Percentiles rank a stretch among this genome's conserved stretches.
Conservation (phyloP, 2,888 invertebrate species). For the Amphipoea lucens region DNA sequence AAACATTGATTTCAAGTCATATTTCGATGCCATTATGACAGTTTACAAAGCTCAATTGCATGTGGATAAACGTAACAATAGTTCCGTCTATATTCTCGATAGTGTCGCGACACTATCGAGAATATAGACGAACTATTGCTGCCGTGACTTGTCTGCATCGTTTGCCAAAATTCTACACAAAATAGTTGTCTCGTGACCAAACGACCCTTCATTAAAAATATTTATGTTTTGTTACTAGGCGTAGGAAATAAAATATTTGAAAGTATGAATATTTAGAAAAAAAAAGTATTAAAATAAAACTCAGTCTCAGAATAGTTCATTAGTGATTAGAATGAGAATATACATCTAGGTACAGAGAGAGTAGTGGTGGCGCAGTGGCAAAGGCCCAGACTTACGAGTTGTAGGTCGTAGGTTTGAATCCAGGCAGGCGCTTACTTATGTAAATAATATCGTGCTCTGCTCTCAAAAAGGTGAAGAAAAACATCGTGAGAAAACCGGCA, state of each 20-base stretch:
- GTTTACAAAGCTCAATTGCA: slow-evolving; percentile 38
- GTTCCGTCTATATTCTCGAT: slow-evolving; percentile 52
- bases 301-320: slow-evolving; percentile 9
- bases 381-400: too few relatives aligned
- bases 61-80: slow-evolving; percentile 54
- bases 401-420: too few relatives aligned
- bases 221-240: slow-evolving; percentile 60
- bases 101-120: slow-evolving; percentile 27
- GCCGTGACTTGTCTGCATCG: slow-evolving; percentile 72
- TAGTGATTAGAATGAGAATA: slow-evolving; percentile 1
- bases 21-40: slow-evolving; percentile 37
- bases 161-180: slow-evolving; percentile 77
- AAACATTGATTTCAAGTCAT: slow-evolving; percentile 18
- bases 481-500: too few relatives aligned
- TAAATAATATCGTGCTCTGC: too few relatives aligned
- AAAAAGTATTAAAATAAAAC: background rate
- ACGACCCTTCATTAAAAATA: slow-evolving; percentile 65
- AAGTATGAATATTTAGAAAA: slow-evolving; percentile 1
- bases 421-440: too few relatives aligned
- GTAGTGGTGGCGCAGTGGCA: too few relatives aligned
- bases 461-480: too few relatives aligned
- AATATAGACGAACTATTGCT: too few relatives aligned
- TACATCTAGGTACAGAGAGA: too few relatives aligned
- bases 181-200: slow-evolving; percentile 33
- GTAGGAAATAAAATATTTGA: background rate